Percentiles rank a stretch among this genome's conserved stretches.
Evolutionary conservation across 2,113 vertebrate species (phyloP).

Genomic region (Ochotona princeps): DNA sequence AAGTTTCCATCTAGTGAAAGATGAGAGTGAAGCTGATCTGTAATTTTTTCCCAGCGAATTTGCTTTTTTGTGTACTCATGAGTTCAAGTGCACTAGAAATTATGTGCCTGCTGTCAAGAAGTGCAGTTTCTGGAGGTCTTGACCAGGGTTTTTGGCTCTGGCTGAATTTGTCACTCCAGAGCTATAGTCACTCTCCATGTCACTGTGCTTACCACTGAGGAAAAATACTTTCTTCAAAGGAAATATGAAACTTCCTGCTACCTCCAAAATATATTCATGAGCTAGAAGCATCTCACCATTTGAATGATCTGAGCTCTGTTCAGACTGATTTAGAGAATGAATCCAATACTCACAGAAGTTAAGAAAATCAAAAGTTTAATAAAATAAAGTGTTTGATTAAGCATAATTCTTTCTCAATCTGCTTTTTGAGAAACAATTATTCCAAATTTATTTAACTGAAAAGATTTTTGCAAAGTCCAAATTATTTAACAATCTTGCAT

Average conservation of each 20-base stretch:
- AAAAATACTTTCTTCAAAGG: background rate
- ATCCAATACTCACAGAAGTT: constrained; percentile 24
- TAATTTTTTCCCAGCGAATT: background rate
- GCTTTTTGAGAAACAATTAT: constrained; percentile 35
- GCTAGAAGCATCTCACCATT: background rate
- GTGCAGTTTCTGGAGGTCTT: background rate
- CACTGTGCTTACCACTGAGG: background rate
- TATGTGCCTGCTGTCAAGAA: background rate
- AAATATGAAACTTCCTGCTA: background rate
- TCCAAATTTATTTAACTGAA: constrained; percentile 28
- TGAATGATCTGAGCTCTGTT: background rate
- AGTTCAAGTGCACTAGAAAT: background rate
- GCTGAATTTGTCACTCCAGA: background rate
- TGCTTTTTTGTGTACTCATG: background rate
- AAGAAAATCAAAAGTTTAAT: constrained; percentile 37
- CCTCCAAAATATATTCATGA: background rate
- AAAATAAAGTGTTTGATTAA: constrained; percentile 13
- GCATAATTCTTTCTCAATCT: constrained; percentile 13
- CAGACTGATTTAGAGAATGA: background rate
- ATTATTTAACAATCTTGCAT: constrained; percentile 19
- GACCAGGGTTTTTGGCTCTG: background rate
- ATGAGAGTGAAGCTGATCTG: background rate
- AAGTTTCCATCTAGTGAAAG: background rate
- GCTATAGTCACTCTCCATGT: accelerated
- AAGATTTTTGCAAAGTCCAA: background rate